Evolutionary conservation across 2,888 invertebrate species (phyloP).

Genomic region (Ochropleura plecta): DNA sequence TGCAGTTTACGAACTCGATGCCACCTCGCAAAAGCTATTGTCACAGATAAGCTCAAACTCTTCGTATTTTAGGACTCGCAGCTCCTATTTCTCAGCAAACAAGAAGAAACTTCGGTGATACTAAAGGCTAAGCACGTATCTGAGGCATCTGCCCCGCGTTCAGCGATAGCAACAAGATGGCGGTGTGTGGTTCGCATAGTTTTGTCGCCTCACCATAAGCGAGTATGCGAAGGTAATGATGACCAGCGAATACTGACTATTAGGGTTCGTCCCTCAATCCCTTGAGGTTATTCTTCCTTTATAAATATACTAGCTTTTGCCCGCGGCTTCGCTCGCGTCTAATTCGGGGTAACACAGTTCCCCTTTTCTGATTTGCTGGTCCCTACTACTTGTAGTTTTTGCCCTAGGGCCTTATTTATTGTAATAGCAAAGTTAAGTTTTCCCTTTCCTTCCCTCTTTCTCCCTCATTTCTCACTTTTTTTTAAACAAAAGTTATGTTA

Average conservation of each 20-base stretch:
- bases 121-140: constrained; percentile 35
- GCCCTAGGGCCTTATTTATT: no score
- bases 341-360: no score
- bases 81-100: constrained; percentile 39
- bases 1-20: not conserved
- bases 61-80: constrained; percentile 42
- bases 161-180: not conserved
- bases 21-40: constrained; percentile 24
- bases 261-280: not conserved
- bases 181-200: not conserved
- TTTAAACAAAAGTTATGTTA: no score
- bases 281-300: no score
- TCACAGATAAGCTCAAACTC: constrained; percentile 46
- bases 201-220: not conserved
- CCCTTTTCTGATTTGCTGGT: no score
- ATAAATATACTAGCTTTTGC: no score
- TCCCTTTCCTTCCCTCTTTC: no score
- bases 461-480: no score
- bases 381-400: no score
- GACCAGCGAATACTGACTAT: not conserved
- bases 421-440: no score
- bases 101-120: constrained; percentile 51
- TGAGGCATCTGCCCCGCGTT: constrained; percentile 5
- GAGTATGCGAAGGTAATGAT: no score
- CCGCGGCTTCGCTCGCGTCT: no score